Base-by-base conservation (phyloP, 1,140 invertebrate species). In the Hyphantria cunea region DNA sequence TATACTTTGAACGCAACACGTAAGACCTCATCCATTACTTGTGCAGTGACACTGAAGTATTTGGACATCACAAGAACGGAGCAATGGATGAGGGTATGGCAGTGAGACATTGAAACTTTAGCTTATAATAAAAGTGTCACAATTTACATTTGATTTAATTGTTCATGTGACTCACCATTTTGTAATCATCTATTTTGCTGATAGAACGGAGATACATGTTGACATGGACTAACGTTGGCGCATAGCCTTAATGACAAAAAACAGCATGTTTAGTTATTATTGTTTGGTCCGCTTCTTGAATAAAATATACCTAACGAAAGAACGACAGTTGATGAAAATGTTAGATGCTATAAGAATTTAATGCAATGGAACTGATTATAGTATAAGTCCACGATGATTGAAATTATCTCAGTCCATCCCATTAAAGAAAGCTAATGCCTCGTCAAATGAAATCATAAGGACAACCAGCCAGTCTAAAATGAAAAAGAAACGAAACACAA, bases 121-220 rank as follows among this genome's bases (percentile, higher is more conserved):
- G 68, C 82, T 73, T 80, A 82, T 81, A 87, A 90, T 87, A 90
- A 88, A 89, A 87, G 66, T 78, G 81, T 74, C 66, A 74, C 66
- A 51, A 47, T 47, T 72, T 58, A 76, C 73, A 80, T 74, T 58
- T 53, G 70, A 44, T 44, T 44, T 44, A 7, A 3, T 77, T 62
- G 74, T 73, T 70, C 69, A 76, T 76, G 68, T 82, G 72, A 97
- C 97, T 97, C 96, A 98, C 96, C 97, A 98, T 98, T 94, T 97
- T 97, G 93, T 98, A 98, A 96, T 99, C 97, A 93, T 98, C 96
- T 93, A 98, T 98, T 96, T 98, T 98, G 93, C 96, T 98, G 94
- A 99, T 98, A 92, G 97, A 98, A 78, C 97, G 95, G 69, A 99
- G 95, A 93, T 95, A 98, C 93, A 98, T 94, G 95, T 98, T 98